phyloP scores from a whole-genome alignment of 2,113 vertebrate species.

The Parotia lawesii region DNA sequence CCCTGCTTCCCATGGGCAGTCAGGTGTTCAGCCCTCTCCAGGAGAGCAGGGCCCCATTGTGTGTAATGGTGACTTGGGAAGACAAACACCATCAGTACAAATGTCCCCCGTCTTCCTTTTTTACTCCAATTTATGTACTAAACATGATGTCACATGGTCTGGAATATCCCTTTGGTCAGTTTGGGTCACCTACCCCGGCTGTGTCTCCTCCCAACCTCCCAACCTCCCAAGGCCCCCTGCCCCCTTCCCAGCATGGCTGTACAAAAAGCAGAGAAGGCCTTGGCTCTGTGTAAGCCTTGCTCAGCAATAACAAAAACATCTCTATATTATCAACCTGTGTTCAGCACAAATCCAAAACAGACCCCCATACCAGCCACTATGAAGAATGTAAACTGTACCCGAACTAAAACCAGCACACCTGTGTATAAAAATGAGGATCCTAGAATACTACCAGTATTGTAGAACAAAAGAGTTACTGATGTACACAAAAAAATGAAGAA shows the following conservation, averaged over 20 bases:
- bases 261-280: background rate
- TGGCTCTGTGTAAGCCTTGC: background rate
- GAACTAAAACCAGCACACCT: background rate
- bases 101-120: background rate
- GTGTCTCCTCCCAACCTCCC: background rate
- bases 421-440: background rate
- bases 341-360: background rate
- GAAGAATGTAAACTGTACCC: background rate
- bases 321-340: background rate
- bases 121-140: background rate
- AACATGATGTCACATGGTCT: background rate
- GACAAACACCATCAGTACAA: background rate
- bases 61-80: background rate
- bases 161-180: background rate
- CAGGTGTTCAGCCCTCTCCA: background rate
- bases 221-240: background rate
- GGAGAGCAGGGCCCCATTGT: rapidly evolving
- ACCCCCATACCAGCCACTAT: background rate
- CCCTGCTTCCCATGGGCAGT: background rate
- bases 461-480: background rate
- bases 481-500: background rate
- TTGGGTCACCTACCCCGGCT: background rate
- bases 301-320: background rate
- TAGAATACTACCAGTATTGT: background rate
- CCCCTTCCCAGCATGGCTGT: rapidly evolving